A percentile compares a stretch with the other conserved stretches of the same genome.
These are phyloP conservation scores for Neoscelio sp. DNA, from an alignment of 2,888 invertebrate genomes.

Conservation along the genomic window DNA sequence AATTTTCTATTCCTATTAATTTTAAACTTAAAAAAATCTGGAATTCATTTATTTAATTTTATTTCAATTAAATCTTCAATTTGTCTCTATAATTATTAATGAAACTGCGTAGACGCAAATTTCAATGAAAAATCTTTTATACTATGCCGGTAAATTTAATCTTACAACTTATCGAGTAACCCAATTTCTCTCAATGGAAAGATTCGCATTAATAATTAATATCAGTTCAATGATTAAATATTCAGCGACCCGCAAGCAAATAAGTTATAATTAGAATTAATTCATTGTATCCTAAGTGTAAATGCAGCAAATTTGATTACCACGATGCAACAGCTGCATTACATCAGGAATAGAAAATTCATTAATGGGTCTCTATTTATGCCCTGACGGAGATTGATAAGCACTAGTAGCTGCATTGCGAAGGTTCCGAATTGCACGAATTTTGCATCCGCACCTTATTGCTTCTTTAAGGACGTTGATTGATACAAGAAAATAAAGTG, in stretches of 20 bases:
- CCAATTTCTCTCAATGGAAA: too few relatives aligned
- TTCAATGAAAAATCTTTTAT: too few relatives aligned
- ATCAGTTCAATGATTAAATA: too few relatives aligned
- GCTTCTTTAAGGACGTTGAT: constrained; percentile 32
- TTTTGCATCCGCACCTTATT: constrained; percentile 38
- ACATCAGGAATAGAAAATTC: constrained; percentile 39
- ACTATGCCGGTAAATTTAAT: too few relatives aligned
- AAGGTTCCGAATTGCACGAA: constrained; percentile 35
- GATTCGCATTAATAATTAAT: too few relatives aligned
- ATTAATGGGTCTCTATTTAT: constrained; percentile 22
- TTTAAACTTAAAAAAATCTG: too few relatives aligned
- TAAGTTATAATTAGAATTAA: neutral
- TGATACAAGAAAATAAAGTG: constrained; percentile 12
- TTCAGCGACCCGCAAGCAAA: neutral
- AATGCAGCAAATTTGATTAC: constrained; percentile 8
- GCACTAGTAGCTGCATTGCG: constrained; percentile 5
- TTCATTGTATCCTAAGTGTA: neutral
- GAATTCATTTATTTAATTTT: too few relatives aligned
- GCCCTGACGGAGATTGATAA: constrained; percentile 48
- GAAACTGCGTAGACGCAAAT: too few relatives aligned
- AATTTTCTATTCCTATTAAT: too few relatives aligned
- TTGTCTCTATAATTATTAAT: too few relatives aligned
- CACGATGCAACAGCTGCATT: constrained; percentile 12
- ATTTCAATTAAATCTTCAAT: too few relatives aligned
- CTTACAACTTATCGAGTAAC: too few relatives aligned